Base-by-base conservation (phyloP, 2,113 vertebrate genomes). In the Zapus hudsonius region DNA sequence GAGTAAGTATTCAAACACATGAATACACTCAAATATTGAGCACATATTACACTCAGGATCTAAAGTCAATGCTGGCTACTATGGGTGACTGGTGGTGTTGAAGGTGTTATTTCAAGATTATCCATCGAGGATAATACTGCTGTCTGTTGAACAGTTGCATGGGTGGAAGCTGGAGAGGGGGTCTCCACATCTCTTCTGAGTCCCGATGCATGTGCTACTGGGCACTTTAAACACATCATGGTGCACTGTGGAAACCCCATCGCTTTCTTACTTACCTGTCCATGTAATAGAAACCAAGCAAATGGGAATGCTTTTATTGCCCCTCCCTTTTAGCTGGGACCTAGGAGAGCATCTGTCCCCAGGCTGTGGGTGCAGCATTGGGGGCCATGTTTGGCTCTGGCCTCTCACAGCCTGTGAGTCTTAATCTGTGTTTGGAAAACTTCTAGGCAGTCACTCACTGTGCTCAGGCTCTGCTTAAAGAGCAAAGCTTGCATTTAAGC, bases 121-220 rank as follows among this genome's bases (percentile, higher is more conserved):
- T 7, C 11, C 42, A 3, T 1, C 6, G 36, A 29, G 25, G 6
- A 4, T 44, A 4, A 15, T n/a, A 17, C 5, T 5, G 9, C 33
- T n/a, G 3, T 3, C 16, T 20, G 36, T 2, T 12, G 63, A 31
- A 5, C 11, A 66, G 47, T 17, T 5, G 5, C 4, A 0, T 9
- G 7, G 16, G 11, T 1, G 3, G 25, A 42, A 1, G 2, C 3
- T 17, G 3, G 5, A 11, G 13, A 47, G 10, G 3, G 31, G 27
- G 5, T 2, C 44, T 22, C 0, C 2, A 0, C 5, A 7, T 3
- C 0, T 19, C n/a, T 31, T 31, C n/a, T 73, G 13, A 16, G 12
- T 29, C 19, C n/a, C 10, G 1, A 1, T 2, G 5, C 10, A 3
- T 31, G 31, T 31, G 3, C 5, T 59, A 2, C 10, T 31, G 3